Evolutionary conservation across 2,888 invertebrate genomes (phyloP).

Genomic region (Proisotoma minuta): DNA sequence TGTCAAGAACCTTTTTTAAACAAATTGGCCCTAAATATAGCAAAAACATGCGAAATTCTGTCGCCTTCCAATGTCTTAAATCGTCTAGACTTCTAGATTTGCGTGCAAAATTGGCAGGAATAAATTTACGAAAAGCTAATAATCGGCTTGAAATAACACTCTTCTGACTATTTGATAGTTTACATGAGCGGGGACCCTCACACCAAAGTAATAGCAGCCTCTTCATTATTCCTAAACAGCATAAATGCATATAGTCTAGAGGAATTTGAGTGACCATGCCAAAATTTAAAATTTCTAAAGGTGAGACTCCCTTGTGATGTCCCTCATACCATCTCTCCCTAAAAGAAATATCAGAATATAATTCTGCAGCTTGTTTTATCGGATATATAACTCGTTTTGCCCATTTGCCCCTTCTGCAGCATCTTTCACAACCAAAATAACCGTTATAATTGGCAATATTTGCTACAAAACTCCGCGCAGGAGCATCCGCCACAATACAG

Average conservation of each 20-base stretch:
- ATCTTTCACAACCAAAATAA: constrained; percentile 26
- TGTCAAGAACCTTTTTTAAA: neutral
- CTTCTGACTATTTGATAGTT: neutral
- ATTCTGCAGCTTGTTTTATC: neutral
- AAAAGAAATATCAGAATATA: constrained; percentile 9
- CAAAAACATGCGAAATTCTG: neutral
- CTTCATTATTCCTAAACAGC: constrained; percentile 29
- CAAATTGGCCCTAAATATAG: neutral
- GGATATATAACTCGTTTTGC: constrained; percentile 10
- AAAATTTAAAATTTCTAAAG: constrained; percentile 10
- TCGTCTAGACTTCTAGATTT: neutral
- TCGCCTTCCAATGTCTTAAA: neutral
- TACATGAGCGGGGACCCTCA: neutral
- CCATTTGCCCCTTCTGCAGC: constrained; percentile 17
- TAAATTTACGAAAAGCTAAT: neutral
- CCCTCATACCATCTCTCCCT: neutral
- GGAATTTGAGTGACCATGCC: constrained; percentile 23
- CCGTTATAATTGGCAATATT: constrained; percentile 7
- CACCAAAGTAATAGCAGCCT: constrained; percentile 25
- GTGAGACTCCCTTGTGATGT: constrained; percentile 6
- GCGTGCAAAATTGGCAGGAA: neutral
- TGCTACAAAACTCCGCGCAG: constrained; percentile 11
- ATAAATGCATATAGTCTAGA: constrained; percentile 33
- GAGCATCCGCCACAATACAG: constrained; percentile 11
- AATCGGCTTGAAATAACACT: neutral